phyloP scores from a whole-genome alignment of 2,113 vertebrate genomes.

The Eudyptes chrysolophus region DNA sequence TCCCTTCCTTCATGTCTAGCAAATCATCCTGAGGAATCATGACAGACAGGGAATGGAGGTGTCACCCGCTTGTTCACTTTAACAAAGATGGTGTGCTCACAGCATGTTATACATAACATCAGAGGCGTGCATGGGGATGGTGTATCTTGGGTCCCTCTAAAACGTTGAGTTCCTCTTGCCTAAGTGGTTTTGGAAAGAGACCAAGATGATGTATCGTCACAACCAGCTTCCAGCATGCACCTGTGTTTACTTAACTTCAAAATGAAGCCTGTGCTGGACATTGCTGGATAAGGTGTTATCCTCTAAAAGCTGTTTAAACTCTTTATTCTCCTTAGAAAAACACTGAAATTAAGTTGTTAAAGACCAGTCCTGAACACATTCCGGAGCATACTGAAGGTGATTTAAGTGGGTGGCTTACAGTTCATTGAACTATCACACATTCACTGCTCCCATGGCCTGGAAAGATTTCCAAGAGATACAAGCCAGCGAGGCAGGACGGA shows the following conservation, averaged over 20 bases:
- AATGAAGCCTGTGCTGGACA: background rate
- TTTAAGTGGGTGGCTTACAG: conserved; percentile 4
- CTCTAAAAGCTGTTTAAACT: background rate
- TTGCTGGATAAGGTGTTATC: background rate
- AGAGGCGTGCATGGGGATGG: no score
- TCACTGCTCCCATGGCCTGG: background rate
- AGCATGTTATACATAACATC: background rate
- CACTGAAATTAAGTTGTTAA: background rate
- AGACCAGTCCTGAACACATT: background rate
- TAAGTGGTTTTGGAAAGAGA: background rate
- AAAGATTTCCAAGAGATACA: background rate
- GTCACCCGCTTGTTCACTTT: background rate
- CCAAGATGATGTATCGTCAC: background rate
- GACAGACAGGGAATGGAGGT: background rate
- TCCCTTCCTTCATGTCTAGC: fast-evolving
- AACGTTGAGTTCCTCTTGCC: background rate
- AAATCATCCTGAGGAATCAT: background rate
- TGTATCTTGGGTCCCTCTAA: background rate
- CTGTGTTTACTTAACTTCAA: background rate
- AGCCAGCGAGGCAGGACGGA: background rate
- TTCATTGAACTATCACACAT: background rate
- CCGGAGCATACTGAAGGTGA: background rate
- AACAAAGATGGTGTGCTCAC: background rate
- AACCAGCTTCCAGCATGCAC: background rate
- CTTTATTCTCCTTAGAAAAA: background rate